Conservation (phyloP, 2,113 vertebrate species). For the Crypturellus undulatus region DNA sequence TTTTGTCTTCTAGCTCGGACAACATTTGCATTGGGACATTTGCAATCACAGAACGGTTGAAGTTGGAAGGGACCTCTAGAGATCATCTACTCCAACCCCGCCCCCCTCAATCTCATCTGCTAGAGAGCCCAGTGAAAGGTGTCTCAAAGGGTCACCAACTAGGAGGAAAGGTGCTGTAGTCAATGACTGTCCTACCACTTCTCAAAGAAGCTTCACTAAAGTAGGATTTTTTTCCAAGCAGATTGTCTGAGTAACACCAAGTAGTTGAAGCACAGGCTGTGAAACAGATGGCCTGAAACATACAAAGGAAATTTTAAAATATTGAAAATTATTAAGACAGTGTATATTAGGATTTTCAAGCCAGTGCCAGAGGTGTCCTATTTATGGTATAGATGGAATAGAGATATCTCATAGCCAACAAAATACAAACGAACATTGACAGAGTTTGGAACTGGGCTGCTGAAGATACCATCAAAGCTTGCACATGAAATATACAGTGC, state of each 20-base stretch:
- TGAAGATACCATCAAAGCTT: not conserved
- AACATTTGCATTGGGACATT: not conserved
- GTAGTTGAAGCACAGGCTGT: not conserved
- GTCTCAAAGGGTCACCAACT: not conserved
- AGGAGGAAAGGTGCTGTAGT: not conserved
- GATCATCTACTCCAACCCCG: too few species aligned
- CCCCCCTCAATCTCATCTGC: too few species aligned
- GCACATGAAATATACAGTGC: not conserved
- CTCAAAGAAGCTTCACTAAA: not conserved
- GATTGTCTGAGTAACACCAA: not conserved
- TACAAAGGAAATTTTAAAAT: not conserved
- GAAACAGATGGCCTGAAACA: not conserved
- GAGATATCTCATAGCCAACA: not conserved
- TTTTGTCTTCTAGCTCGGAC: not conserved
- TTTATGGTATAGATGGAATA: not conserved
- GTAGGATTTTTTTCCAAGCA: conserved; percentile 4
- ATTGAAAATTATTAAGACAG: not conserved
- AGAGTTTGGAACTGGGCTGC: not conserved
- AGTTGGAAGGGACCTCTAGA: too few species aligned
- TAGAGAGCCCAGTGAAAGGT: not conserved
- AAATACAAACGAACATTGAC: not conserved
- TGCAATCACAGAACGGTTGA: not conserved
- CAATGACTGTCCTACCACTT: not conserved
- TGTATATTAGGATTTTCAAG: not conserved
- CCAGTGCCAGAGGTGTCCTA: not conserved